These are phyloP conservation scores for Calliopum simillimum DNA, from an alignment of 2,888 invertebrate species.

Conservation along the genomic window DNA sequence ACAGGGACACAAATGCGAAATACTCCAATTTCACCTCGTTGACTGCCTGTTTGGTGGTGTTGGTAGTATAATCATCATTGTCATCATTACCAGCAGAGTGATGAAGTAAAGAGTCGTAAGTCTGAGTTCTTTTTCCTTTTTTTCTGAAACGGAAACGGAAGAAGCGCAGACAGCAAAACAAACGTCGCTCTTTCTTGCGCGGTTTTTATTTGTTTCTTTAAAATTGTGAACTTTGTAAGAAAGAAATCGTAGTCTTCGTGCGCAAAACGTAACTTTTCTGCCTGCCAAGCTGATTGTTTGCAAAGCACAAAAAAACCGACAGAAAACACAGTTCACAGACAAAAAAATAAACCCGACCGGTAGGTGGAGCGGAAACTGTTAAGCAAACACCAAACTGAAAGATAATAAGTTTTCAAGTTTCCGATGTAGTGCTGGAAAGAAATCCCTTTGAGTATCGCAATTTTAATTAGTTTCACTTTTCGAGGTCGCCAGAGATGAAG, in stretches of 20 bases:
- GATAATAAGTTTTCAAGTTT: slow-evolving; percentile 23
- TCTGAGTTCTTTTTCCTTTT: not conserved
- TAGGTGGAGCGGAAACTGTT: not conserved
- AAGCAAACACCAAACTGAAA: slow-evolving; percentile 19
- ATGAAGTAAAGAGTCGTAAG: slow-evolving; percentile 7
- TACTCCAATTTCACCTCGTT: too few relatives aligned
- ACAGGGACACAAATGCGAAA: too few relatives aligned
- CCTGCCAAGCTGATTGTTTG: slow-evolving; percentile 9
- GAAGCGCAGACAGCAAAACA: slow-evolving; percentile 18
- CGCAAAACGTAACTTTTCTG: not conserved
- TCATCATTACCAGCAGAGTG: slow-evolving; percentile 21
- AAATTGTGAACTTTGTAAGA: not conserved
- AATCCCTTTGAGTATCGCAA: slow-evolving; percentile 25
- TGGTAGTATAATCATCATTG: slow-evolving; percentile 11
- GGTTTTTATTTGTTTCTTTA: slow-evolving; percentile 14
- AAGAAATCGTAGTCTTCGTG: not conserved
- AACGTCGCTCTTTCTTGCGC: not conserved
- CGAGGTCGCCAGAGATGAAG: not conserved
- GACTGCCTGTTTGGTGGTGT: too few relatives aligned
- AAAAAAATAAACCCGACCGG: not conserved
- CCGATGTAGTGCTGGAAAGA: not conserved
- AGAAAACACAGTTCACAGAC: not conserved
- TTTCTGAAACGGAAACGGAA: slow-evolving; percentile 22
- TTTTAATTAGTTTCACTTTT: slow-evolving; percentile 32
- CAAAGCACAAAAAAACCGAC: not conserved